Percentiles rank a stretch among this genome's conserved stretches.
Evolutionary conservation across 2,797 vertebrate genomes (phyloP).

Genomic region (Darevskia mixta): DNA sequence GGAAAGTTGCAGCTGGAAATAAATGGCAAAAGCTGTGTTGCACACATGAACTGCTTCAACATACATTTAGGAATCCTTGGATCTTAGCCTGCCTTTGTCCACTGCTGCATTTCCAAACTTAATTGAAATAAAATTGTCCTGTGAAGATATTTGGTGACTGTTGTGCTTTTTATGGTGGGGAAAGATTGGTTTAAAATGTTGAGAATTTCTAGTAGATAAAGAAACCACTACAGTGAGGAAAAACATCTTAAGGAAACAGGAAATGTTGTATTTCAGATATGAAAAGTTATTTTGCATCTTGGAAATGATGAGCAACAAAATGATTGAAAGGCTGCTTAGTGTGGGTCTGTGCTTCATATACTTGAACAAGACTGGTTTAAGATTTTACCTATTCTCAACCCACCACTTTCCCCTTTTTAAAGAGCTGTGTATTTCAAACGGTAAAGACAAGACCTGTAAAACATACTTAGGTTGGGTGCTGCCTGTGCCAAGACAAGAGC

Average conservation of each 20-base stretch:
- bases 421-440: not conserved
- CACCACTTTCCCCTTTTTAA: not conserved
- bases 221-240: not conserved
- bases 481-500: not conserved
- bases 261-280: conserved; percentile 26
- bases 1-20: not conserved
- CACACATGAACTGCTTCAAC: not conserved
- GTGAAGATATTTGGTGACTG: not conserved
- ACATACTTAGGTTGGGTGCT: not conserved
- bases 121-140: conserved; percentile 23
- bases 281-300: not conserved
- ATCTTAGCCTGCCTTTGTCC: not conserved
- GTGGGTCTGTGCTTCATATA: not conserved
- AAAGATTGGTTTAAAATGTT: not conserved
- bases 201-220: not conserved
- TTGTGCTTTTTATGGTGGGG: not conserved
- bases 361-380: too few relatives aligned
- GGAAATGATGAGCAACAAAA: not conserved
- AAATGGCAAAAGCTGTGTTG: not conserved
- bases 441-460: not conserved
- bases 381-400: not conserved
- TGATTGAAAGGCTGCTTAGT: not conserved
- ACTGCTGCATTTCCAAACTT: conserved; percentile 8
- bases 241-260: not conserved
- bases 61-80: not conserved